These are phyloP conservation scores for Lordiphosa collinella DNA, from an alignment of 1,140 invertebrate genomes.

Conservation along the genomic window DNA sequence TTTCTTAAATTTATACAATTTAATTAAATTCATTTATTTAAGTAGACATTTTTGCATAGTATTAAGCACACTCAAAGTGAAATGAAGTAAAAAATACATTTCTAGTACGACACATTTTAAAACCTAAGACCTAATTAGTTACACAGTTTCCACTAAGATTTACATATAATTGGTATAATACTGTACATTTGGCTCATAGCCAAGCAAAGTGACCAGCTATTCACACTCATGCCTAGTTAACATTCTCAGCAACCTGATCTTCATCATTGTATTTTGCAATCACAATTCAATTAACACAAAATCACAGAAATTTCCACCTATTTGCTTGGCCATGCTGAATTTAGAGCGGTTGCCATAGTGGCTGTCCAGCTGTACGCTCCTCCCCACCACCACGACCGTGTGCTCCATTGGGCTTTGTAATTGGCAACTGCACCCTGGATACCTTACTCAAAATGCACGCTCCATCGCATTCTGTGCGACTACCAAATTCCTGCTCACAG, in stretches of 20 bases:
- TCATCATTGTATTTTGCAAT: conserved; percentile 44
- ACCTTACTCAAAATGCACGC: conserved; percentile 70
- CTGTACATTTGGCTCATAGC: conserved; percentile 48
- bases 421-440: conserved; percentile 53
- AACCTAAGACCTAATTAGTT: background rate
- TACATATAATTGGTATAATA: conserved; percentile 38
- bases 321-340: conserved; percentile 6
- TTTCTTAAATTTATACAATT: no score
- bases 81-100: background rate
- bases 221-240: conserved; percentile 15
- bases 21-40: background rate
- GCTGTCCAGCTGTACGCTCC: background rate
- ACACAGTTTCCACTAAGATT: background rate
- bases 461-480: conserved; percentile 63
- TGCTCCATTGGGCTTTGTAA: background rate
- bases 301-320: conserved; percentile 45
- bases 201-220: conserved; percentile 24
- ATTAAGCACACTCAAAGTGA: background rate
- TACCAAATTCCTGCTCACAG: conserved; percentile 68
- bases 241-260: conserved; percentile 13
- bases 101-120: background rate
- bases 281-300: conserved; percentile 67
- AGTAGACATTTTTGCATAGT: conserved; percentile 22
- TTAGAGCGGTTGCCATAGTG: conserved; percentile 56
- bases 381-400: background rate